Evolutionary conservation across 2,888 invertebrate species (phyloP), one percentile per base, ranked within the genome.

Genomic region (Diarsia rubi): DNA sequence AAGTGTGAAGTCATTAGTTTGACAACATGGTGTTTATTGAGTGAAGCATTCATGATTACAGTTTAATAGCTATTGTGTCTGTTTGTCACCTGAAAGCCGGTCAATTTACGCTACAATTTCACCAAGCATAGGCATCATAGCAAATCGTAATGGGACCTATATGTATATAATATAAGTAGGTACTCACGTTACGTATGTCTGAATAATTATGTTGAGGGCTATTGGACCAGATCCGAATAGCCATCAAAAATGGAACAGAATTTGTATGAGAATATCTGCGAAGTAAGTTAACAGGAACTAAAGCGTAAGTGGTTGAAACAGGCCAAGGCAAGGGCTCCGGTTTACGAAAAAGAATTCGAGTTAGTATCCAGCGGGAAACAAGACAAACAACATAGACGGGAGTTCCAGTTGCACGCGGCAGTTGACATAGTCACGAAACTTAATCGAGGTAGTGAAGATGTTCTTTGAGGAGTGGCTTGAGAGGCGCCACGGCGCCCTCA

Each of bases 1-100:
- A 57, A 64, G 79, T 73, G 74, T 68, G 68, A 78, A 73, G 59
- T 62, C 31, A 57, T 68, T 78, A 83, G 52, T 78, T 69, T 73
- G 73, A 59, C 37, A 49, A 62, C 21, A 49, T 65, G 21, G 19
- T 69, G 69, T 69, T 75, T 81, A 65, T 79, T 27, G 47, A 69
- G 75, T 47, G 57, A 37, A 54, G 11, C 69, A 37, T 37, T 54
- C 62, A 54, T 79, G 42, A 70, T 37, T 49, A 72, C 42, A 19
- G 62, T 57, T 54, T 62, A 62, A 65, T 66, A 47, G 47, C 49
- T 72, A 31, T 70, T 78, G 47, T 75, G 31, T 31, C 3, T 52
- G 6, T 54, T n/a, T 75, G 21, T 3, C 14, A 19, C n/a, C 31
- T 27, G 45, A 59, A 44, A 31, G 16, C 9, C 21, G 5, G n/a